phyloP scores from a whole-genome alignment of 2,888 invertebrate species.

The Pachymerium ferrugineum region DNA sequence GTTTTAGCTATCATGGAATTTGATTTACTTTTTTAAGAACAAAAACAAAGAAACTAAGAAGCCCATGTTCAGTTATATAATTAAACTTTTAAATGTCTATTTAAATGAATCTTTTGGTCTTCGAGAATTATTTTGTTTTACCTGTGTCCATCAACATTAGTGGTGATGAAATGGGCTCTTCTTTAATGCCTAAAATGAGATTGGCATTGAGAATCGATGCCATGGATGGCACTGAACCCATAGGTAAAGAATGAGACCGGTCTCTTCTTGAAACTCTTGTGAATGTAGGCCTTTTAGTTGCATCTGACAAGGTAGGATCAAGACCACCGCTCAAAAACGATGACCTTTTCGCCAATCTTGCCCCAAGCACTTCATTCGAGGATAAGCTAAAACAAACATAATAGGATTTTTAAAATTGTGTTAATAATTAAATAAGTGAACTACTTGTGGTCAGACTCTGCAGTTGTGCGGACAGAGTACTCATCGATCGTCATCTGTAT shows the following conservation, averaged over 20 bases:
- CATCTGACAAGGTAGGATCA: constrained; percentile 32
- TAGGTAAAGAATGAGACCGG: constrained; percentile 64
- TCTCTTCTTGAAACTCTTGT: constrained; percentile 55
- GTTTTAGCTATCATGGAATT: too few species aligned
- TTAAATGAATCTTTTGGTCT: too few species aligned
- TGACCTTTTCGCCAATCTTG: constrained; percentile 57
- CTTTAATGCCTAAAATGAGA: constrained; percentile 35
- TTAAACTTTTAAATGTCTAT: too few species aligned
- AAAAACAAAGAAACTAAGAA: too few species aligned
- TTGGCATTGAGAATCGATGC: constrained; percentile 13
- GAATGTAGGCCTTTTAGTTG: constrained; percentile 35
- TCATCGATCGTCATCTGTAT: constrained; percentile 7
- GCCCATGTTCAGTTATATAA: too few species aligned
- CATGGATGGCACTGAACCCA: constrained; percentile 49
- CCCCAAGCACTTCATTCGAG: neutral
- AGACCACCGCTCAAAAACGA: constrained; percentile 75
- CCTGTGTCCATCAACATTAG: constrained; percentile 37
- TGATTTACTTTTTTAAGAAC: too few species aligned
- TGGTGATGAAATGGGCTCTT: constrained; percentile 35
- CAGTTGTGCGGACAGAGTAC: constrained; percentile 16
- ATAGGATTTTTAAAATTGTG: neutral
- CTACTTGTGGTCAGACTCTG: neutral
- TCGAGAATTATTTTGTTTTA: too few species aligned
- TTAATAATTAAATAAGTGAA: neutral
- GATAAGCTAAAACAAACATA: neutral